Evolutionary conservation across 92 coral and sea anemone genomes (phyloP).

Genomic region (Palythoa grandis): DNA sequence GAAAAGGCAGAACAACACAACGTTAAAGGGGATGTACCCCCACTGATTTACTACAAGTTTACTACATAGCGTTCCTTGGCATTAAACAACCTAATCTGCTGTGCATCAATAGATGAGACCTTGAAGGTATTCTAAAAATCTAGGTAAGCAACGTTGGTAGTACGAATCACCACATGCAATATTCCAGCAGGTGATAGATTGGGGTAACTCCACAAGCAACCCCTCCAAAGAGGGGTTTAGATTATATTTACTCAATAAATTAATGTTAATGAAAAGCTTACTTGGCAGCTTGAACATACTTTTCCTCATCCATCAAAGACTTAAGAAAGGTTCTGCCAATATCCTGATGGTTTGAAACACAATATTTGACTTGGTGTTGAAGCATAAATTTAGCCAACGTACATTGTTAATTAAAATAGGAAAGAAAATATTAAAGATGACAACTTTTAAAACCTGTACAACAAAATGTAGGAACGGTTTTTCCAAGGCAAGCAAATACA

Average conservation of each 20-base stretch:
- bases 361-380: not conserved
- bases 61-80: not conserved
- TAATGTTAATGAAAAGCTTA: not conserved
- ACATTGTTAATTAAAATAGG: no score
- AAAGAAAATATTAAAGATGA: no score
- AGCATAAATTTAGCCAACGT: not conserved
- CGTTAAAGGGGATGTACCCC: not conserved
- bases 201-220: not conserved
- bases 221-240: not conserved
- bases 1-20: not conserved
- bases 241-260: not conserved
- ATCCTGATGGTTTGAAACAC: slow-evolving; percentile 58
- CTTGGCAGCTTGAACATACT: slow-evolving; percentile 95
- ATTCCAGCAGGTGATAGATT: not conserved
- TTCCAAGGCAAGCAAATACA: no score
- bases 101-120: not conserved
- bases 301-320: slow-evolving; percentile 85
- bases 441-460: no score
- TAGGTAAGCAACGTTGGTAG: not conserved
- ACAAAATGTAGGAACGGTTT: no score
- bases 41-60: not conserved
- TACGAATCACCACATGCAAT: not conserved
- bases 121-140: no score
- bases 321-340: slow-evolving; percentile 92
- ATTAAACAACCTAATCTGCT: not conserved